Evolutionary conservation across 2,888 invertebrate genomes (phyloP), one percentile per base, ranked within the genome.

Genomic region (Gibbula magus): DNA sequence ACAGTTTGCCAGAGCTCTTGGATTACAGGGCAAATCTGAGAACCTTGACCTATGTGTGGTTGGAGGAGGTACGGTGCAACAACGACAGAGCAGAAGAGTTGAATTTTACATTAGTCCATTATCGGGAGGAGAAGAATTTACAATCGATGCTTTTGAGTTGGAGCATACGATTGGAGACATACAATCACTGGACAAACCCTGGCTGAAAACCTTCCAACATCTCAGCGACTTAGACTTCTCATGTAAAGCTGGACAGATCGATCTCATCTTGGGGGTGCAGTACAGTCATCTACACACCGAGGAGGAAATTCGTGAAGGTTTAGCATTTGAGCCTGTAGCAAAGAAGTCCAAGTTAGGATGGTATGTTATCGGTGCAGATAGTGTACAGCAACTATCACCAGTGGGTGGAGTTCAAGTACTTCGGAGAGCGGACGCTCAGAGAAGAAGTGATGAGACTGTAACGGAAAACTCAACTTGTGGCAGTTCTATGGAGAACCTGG

Each of bases 341-440:
- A 79, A 76, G 54, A 39, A 35, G 10, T 77, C 80, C 2, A 67
- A 35, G 13, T 54, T 80, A 70, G 80, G 80, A 45, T 80, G 80
- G 80, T 53, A 77, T 73, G 73, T 77, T 2, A 80, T 80, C 22
- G 80, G 77, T n/a, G 25, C 80, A 53, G 77, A 80, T 53, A 35
- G 56, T 7, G 66, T 29, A 20, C 52, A 76, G 20, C 53, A n/a
- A n/a, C 53, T 53, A 25, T n/a, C 79, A 2, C 20, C 79, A 29
- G 45, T 76, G 16, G 70, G 45, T 39, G 61, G 66, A 16, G 56
- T 79, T 20, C 32, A 32, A 4, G 66, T 79, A 52, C 32, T 79
- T 45, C 45, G 76, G 53, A 51, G 52, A 22, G 53, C 76, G 32
- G 66, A 76, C 51, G 20, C 75, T 16, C 61, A 75, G 16, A 75